A percentile compares a stretch with the other conserved stretches of the same genome.
Evolutionary conservation across 1,140 invertebrate species (phyloP).

Genomic region (Asobara japonica): DNA sequence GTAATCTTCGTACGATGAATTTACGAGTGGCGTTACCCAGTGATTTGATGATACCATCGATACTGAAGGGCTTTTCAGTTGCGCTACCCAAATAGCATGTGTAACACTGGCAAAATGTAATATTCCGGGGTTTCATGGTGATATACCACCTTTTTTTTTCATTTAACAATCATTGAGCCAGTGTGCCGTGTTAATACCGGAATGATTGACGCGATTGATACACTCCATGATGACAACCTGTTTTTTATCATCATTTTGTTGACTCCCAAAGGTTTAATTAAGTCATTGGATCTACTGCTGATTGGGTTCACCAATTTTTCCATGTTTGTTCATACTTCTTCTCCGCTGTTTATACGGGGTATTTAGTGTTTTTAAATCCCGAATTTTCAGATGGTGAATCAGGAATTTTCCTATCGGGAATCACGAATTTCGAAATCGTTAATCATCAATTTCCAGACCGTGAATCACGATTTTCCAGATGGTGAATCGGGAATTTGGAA

Average conservation of each 20-base stretch:
- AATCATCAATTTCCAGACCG: no score
- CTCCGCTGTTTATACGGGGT: no score
- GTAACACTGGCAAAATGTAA: slow-evolving; percentile 28
- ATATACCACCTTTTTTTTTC: slow-evolving; percentile 5
- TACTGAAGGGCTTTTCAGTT: slow-evolving; percentile 37
- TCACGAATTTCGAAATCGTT: no score
- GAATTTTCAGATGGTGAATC: no score
- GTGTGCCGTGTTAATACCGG: neutral
- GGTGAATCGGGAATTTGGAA: no score
- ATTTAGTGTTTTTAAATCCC: no score
- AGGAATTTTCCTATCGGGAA: no score
- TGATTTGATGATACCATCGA: slow-evolving; percentile 48
- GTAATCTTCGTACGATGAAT: slow-evolving; percentile 50
- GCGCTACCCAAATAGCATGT: slow-evolving; percentile 10
- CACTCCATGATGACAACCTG: neutral
- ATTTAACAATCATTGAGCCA: neutral
- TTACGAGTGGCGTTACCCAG: slow-evolving; percentile 47
- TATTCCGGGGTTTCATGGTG: slow-evolving; percentile 17
- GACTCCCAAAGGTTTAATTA: neutral
- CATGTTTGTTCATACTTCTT: neutral
- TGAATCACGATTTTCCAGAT: no score
- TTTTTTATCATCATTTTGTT: neutral
- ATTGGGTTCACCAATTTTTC: neutral
- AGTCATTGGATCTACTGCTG: neutral
- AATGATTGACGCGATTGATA: slow-evolving; percentile 5